phyloP scores from a whole-genome alignment of 2,797 vertebrate species.

The Ctenopoma kingsleyae region DNA sequence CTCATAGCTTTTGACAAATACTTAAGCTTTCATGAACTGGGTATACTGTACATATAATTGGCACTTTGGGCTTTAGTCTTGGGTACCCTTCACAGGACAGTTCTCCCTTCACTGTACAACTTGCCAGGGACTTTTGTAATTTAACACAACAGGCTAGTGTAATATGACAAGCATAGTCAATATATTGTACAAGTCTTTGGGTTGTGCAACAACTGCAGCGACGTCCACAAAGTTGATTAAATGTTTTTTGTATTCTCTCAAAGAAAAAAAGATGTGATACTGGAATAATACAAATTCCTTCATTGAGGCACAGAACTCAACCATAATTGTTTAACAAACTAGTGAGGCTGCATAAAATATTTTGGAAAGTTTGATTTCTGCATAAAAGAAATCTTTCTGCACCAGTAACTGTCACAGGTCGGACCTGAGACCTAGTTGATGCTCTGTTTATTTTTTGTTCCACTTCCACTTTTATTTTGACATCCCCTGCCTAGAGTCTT shows the following conservation, averaged over 20 bases:
- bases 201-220: neutral
- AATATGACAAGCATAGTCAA: neutral
- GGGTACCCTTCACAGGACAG: constrained; percentile 23
- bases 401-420: constrained; percentile 38
- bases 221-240: neutral
- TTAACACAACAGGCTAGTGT: neutral
- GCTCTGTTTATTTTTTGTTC: no score
- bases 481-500: no score
- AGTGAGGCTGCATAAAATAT: constrained; percentile 25
- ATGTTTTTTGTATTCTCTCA: constrained; percentile 10
- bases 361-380: no score
- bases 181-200: neutral
- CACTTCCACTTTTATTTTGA: no score
- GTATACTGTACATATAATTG: constrained; percentile 29
- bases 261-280: constrained; percentile 2
- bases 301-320: neutral
- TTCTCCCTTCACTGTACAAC: constrained; percentile 9
- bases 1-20: constrained; percentile 19
- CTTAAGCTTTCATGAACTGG: constrained; percentile 34
- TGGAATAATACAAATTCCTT: constrained; percentile 2
- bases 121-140: constrained; percentile 4
- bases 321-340: constrained; percentile 19
- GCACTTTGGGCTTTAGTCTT: constrained; percentile 16
- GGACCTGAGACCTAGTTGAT: no score
- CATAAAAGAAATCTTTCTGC: constrained; percentile 59